Evolutionary conservation across 2,797 vertebrate genomes (phyloP), one percentile per base, ranked within the genome.

Genomic region (Phoxinus dragarum): DNA sequence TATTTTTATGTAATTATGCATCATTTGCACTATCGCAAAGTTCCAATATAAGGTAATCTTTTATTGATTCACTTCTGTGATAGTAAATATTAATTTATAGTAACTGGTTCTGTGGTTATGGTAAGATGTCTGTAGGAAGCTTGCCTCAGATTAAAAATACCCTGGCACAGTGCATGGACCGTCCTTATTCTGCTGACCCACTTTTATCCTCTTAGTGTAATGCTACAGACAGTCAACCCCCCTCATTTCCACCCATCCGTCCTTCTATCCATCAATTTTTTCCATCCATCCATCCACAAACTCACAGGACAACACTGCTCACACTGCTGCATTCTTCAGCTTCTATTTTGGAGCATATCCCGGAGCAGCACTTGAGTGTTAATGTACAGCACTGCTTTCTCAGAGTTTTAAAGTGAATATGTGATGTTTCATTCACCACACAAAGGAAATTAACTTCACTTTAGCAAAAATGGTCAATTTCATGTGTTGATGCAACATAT

Each of bases 161-260:
- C 36, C 49, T 85, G 75, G 47, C 75, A 79, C 54, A 64, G 40
- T 79, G 67, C 54, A 47, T 40, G 66, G 76, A 72, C 54, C 27
- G 17, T 73, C 31, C 68, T 73, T 40, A 85, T 85, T 72, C 76
- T 80, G 31, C 54, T 85, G 76, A 80, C 76, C 76, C 84, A 85
- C 66, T 82, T 77, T 68, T 42, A 80, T 88, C 61, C 72, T 80
- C 84, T 71, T 75, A 84, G 64, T 85, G 52, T 81, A 88, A 77
- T 82, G 83, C 74, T n/a, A 81, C 85, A 84, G 79, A 56, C 36
- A 88, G 77, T 69, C 36, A 59, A 34, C 73, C 78, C 49, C 76
- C 87, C 81, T 88, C 85, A 80, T 84, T 89, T 88, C 78, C 81
- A 59, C 81, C 86, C 76, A 80, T 85, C 31, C 67, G 36, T 47